Conservation (phyloP, 2,797 vertebrate genomes). For the Semotilus atromaculatus region DNA sequence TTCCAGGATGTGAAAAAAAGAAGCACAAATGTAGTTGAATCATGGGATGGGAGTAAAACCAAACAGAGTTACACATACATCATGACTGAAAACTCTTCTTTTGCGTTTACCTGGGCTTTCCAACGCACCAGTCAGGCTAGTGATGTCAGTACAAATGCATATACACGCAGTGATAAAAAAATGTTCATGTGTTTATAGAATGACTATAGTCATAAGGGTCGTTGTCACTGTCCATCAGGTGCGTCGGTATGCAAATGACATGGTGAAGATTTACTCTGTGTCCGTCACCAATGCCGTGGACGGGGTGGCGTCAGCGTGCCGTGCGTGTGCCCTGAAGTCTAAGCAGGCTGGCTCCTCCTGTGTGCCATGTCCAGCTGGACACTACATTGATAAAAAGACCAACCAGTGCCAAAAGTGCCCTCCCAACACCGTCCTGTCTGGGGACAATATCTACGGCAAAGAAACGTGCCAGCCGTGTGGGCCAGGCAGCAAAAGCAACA, state of each 20-base stretch:
- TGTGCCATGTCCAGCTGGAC: constrained; percentile 90
- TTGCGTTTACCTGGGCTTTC: constrained; percentile 97
- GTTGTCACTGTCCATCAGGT: constrained; percentile 72
- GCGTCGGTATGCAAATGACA: constrained; percentile 85
- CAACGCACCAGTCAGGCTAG: constrained; percentile 92
- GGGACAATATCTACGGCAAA: constrained; percentile 82
- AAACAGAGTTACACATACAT: constrained; percentile 91
- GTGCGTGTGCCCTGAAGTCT: constrained; percentile 88
- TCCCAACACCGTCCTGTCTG: constrained; percentile 84
- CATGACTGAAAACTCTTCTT: constrained; percentile 91
- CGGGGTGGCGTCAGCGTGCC: constrained; percentile 88
- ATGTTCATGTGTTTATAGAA: not conserved
- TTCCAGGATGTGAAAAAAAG: constrained; percentile 91
- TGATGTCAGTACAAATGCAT: constrained; percentile 81
- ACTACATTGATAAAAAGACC: constrained; percentile 88
- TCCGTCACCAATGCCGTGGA: constrained; percentile 87
- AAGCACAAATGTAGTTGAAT: constrained; percentile 93
- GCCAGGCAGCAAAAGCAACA: constrained; percentile 88
- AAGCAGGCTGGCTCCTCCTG: constrained; percentile 85
- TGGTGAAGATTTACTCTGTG: constrained; percentile 93
- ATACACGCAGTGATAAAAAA: not conserved
- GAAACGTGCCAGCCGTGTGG: constrained; percentile 91
- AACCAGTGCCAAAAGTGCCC: constrained; percentile 92
- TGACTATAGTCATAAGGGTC: not conserved
- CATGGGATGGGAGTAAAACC: constrained; percentile 89